Evolutionary conservation across 2,797 vertebrate species (phyloP).

Genomic region (Morus bassanus): DNA sequence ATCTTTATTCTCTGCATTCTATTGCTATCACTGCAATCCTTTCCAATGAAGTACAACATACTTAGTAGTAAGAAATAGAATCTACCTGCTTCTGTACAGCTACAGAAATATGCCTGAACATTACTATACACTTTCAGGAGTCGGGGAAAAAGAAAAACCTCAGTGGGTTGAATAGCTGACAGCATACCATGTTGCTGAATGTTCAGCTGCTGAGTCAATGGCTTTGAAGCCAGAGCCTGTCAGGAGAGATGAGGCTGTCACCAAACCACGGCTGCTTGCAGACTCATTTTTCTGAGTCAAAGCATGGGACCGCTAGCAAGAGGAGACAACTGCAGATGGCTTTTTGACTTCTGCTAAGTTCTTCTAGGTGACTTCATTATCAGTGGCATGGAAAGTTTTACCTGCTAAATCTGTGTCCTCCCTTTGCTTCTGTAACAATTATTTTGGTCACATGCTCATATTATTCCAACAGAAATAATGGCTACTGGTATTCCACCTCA

Average conservation of each 20-base stretch:
- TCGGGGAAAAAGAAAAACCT: neutral
- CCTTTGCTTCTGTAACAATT: neutral
- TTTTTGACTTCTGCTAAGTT: neutral
- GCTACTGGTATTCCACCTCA: neutral
- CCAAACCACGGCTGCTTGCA: neutral
- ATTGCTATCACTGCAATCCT: neutral
- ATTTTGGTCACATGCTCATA: neutral
- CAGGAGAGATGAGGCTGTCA: neutral
- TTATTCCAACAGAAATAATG: neutral
- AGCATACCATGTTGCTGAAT: neutral
- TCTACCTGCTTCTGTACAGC: neutral
- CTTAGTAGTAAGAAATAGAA: neutral
- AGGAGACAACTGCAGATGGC: neutral
- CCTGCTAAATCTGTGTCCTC: neutral
- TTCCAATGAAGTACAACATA: neutral
- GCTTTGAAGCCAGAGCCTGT: neutral
- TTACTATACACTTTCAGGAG: neutral
- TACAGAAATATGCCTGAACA: neutral
- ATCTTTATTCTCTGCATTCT: neutral
- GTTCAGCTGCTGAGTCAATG: neutral
- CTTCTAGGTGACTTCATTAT: neutral
- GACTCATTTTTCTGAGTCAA: neutral
- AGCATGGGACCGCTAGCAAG: neutral
- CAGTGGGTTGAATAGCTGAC: rapidly evolving
- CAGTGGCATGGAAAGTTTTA: neutral